Percentiles rank a stretch among this genome's conserved stretches.
phyloP scores from a whole-genome alignment of 2,888 invertebrate species.

The Pogonocherus hispidulus region DNA sequence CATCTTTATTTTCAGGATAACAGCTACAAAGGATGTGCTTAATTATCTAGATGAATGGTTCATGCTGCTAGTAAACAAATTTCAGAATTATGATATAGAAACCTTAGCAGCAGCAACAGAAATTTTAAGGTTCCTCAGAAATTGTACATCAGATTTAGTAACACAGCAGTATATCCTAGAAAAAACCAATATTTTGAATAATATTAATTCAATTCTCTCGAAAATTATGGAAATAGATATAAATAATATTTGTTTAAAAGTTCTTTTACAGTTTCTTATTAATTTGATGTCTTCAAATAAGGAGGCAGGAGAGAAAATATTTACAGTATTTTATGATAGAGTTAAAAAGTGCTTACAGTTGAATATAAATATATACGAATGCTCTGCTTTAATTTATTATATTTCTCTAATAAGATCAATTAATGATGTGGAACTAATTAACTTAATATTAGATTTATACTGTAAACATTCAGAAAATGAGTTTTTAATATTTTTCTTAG shows the following conservation, averaged over 20 bases:
- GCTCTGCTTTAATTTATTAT: slow-evolving; percentile 71
- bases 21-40: slow-evolving; percentile 66
- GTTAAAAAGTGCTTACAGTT: slow-evolving; percentile 63
- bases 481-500: slow-evolving; percentile 63
- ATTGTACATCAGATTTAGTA: slow-evolving; percentile 71
- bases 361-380: slow-evolving; percentile 44
- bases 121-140: slow-evolving; percentile 71
- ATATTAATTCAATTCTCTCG: slow-evolving; percentile 70
- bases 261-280: slow-evolving; percentile 73
- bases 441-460: slow-evolving; percentile 49
- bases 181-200: slow-evolving; percentile 67
- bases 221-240: slow-evolving; percentile 67
- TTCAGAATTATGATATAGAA: neutral
- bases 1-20: slow-evolving; percentile 69
- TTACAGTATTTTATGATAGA: slow-evolving; percentile 71
- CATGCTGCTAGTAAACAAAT: neutral
- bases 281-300: slow-evolving; percentile 74
- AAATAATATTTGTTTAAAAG: slow-evolving; percentile 70
- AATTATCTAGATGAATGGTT: slow-evolving; percentile 35
- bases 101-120: slow-evolving; percentile 57
- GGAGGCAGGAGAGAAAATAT: slow-evolving; percentile 71
- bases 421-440: slow-evolving; percentile 63
- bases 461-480: slow-evolving; percentile 51
- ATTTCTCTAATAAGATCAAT: slow-evolving; percentile 73
- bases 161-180: slow-evolving; percentile 72